These are phyloP conservation scores for Plagodis pulveraria DNA, from an alignment of 2,888 invertebrate species.

Conservation along the genomic window DNA sequence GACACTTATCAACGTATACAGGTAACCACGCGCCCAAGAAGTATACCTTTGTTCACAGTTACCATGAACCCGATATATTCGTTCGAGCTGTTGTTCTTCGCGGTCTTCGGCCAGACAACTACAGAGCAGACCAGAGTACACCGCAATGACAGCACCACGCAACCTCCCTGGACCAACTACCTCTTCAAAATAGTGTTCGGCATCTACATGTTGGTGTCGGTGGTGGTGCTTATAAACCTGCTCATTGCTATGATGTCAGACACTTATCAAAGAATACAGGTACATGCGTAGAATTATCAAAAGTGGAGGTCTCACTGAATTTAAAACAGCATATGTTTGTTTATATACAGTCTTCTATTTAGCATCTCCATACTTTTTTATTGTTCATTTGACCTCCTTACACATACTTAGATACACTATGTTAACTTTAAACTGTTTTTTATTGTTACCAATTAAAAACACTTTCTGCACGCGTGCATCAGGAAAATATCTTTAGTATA, in stretches of 20 bases:
- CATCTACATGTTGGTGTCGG: constrained; percentile 99
- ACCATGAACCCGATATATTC: constrained; percentile 96
- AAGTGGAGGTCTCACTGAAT: constrained; percentile 9
- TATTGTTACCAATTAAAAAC: no score
- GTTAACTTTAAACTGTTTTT: no score
- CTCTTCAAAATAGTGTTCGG: constrained; percentile 95
- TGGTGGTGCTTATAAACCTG: constrained; percentile 99
- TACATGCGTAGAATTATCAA: constrained; percentile 52
- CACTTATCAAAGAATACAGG: constrained; percentile 99
- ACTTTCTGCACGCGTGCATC: no score
- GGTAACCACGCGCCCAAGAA: constrained; percentile 87
- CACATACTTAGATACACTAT: no score
- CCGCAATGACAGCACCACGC: constrained; percentile 86
- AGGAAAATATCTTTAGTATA: no score
- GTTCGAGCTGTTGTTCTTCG: constrained; percentile 99
- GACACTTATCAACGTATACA: constrained; percentile 99
- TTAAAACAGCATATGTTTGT: no score
- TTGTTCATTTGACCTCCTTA: no score
- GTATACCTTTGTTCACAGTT: constrained; percentile 89
- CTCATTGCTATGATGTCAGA: constrained; percentile 99
- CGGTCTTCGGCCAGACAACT: constrained; percentile 97
- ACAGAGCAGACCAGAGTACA: constrained; percentile 89
- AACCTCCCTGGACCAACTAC: constrained; percentile 93
- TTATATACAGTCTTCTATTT: no score
- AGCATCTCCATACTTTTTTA: no score